These are phyloP conservation scores for Metopolophium dirhodum DNA, from an alignment of 1,140 invertebrate species.

Conservation along the genomic window DNA sequence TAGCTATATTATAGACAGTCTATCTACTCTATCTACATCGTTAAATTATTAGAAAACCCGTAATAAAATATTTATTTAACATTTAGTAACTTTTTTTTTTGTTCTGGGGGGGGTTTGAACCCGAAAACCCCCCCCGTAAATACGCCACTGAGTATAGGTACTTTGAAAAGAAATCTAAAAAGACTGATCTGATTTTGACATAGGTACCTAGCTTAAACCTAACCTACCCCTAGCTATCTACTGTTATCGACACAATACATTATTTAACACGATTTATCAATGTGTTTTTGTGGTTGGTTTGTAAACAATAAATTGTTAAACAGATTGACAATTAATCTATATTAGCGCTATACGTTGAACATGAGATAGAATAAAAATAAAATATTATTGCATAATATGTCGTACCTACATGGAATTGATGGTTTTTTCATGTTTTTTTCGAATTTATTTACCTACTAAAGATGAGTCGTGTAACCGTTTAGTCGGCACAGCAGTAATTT, in stretches of 20 bases:
- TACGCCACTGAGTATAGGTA: not conserved
- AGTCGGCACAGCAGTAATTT: not conserved
- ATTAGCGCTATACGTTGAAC: not conserved
- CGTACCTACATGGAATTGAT: not conserved
- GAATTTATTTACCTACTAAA: not conserved
- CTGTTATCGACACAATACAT: conserved; percentile 3
- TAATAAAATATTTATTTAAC: too few relatives aligned
- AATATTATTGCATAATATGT: not conserved
- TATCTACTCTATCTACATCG: too few relatives aligned
- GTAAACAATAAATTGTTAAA: conserved; percentile 28
- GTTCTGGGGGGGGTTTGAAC: too few relatives aligned
- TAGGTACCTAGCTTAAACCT: too few relatives aligned
- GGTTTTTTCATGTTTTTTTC: not conserved
- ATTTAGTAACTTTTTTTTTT: too few relatives aligned
- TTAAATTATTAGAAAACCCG: too few relatives aligned
- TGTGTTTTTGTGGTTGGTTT: not conserved
- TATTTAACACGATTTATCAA: conserved; percentile 29
- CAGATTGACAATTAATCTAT: conserved; percentile 5
- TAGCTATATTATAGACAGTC: too few relatives aligned
- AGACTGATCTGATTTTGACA: not conserved
- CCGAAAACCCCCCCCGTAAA: too few relatives aligned
- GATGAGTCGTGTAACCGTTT: not conserved
- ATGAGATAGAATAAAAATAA: conserved; percentile 20
- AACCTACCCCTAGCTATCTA: too few relatives aligned
- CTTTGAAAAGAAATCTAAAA: not conserved